Conservation (phyloP, 1,140 invertebrate genomes). For the Bombus balteatus region DNA sequence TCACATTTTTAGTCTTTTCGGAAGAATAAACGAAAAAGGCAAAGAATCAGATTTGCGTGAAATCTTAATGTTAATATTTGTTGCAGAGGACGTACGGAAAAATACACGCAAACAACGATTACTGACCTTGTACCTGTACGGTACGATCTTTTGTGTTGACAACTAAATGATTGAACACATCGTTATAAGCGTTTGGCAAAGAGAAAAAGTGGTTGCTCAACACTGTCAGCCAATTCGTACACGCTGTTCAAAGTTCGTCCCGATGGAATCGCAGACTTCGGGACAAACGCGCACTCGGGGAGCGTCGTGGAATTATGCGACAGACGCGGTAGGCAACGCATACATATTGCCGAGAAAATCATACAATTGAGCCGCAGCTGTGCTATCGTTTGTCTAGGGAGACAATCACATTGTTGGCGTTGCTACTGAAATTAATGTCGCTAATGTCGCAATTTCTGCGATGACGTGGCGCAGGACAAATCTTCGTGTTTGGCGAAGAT, state of each 20-base stretch:
- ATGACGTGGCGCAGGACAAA: neutral
- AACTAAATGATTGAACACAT: too few relatives aligned
- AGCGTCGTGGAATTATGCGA: constrained; percentile 19
- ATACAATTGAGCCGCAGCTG: constrained; percentile 16
- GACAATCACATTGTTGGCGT: constrained; percentile 9
- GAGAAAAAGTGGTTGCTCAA: neutral
- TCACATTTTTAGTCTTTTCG: too few relatives aligned
- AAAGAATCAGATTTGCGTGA: too few relatives aligned
- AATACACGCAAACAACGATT: too few relatives aligned
- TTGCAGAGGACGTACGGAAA: too few relatives aligned
- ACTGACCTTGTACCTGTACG: too few relatives aligned
- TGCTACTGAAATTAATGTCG: constrained; percentile 18
- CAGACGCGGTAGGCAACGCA: constrained; percentile 1
- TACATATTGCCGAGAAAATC: constrained; percentile 12
- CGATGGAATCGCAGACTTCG: constrained; percentile 1
- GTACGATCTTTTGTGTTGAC: too few relatives aligned
- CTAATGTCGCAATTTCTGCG: constrained; percentile 9
- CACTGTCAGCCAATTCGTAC: neutral
- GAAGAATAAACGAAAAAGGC: too few relatives aligned
- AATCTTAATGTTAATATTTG: too few relatives aligned
- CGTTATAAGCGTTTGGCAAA: too few relatives aligned
- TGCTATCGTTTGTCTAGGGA: constrained; percentile 14
- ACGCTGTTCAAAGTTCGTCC: constrained; percentile 3
- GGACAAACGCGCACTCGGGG: constrained; percentile 28
- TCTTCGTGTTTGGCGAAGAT: neutral